Percentiles rank a stretch among this genome's conserved stretches.
These are phyloP conservation scores for Amiota minor DNA, from an alignment of 2,888 invertebrate species.

Conservation along the genomic window DNA sequence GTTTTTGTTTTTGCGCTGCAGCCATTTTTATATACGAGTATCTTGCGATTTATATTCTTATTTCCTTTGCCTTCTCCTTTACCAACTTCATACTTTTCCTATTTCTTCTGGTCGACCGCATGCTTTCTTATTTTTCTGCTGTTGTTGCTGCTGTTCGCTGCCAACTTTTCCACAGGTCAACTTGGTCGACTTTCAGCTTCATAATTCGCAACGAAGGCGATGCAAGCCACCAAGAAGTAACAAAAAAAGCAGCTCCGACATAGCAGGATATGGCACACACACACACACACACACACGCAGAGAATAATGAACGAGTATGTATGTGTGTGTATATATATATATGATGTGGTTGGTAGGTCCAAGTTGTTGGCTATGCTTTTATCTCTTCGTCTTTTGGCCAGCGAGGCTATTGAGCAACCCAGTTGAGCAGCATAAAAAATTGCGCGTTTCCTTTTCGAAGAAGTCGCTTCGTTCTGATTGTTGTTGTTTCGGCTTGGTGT, in stretches of 20 bases:
- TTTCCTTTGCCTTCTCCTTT: slow-evolving; percentile 13
- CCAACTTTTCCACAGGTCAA: slow-evolving; percentile 51
- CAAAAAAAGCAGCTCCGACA: background rate
- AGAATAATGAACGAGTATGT: slow-evolving; percentile 20
- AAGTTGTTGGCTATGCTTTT: background rate
- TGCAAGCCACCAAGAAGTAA: slow-evolving; percentile 6
- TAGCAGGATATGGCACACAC: slow-evolving; percentile 2
- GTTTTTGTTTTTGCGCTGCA: slow-evolving; percentile 40
- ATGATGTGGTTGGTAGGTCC: background rate
- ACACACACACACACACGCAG: background rate
- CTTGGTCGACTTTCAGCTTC: slow-evolving; percentile 54
- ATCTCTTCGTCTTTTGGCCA: background rate
- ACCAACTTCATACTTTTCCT: slow-evolving; percentile 25
- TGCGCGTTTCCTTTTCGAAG: slow-evolving; percentile 43
- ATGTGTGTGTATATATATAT: background rate
- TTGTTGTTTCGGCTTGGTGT: slow-evolving; percentile 31
- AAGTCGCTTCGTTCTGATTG: slow-evolving; percentile 37
- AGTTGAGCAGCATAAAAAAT: slow-evolving; percentile 39
- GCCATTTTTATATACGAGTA: slow-evolving; percentile 50
- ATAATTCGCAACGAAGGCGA: slow-evolving; percentile 50
- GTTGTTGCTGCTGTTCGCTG: slow-evolving; percentile 29
- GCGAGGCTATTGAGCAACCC: background rate
- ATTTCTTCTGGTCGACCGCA: slow-evolving; percentile 41
- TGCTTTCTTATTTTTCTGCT: slow-evolving; percentile 61
- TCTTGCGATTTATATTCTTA: slow-evolving; percentile 62